Evolutionary conservation across 2,797 vertebrate genomes (phyloP).

Genomic region (Cryptoprocta ferox): DNA sequence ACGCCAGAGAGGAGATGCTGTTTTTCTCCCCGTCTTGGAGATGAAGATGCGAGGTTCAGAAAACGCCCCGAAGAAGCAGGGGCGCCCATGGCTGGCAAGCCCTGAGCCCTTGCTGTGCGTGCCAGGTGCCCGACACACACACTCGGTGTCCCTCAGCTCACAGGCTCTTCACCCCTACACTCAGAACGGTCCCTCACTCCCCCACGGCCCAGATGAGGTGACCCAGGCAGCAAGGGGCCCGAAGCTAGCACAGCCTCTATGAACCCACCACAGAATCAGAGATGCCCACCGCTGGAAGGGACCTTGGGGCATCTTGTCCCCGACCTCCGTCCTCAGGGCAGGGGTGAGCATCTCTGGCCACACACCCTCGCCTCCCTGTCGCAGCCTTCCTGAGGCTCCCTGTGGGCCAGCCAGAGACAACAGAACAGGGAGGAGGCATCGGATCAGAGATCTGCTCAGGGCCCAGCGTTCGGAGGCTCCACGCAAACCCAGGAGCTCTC

Average conservation of each 20-base stretch:
- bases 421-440: not conserved
- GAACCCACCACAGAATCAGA: not conserved
- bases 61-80: not conserved
- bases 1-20: fast-evolving
- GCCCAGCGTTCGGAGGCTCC: not conserved
- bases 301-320: not conserved
- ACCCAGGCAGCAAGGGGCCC: not conserved
- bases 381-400: not conserved
- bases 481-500: not conserved
- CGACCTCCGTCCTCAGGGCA: not conserved
- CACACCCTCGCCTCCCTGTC: not conserved
- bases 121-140: not conserved
- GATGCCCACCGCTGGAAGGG: not conserved
- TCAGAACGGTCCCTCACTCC: fast-evolving
- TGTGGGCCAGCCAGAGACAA: not conserved
- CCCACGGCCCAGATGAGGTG: not conserved
- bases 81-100: not conserved
- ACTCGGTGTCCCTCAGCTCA: not conserved
- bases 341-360: not conserved
- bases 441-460: not conserved
- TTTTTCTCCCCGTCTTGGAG: not conserved
- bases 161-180: not conserved
- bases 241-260: not conserved
- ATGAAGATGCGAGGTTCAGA: not conserved
- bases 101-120: not conserved